Conservation (phyloP, 2,113 vertebrate species). For the Nycticorax nycticorax region DNA sequence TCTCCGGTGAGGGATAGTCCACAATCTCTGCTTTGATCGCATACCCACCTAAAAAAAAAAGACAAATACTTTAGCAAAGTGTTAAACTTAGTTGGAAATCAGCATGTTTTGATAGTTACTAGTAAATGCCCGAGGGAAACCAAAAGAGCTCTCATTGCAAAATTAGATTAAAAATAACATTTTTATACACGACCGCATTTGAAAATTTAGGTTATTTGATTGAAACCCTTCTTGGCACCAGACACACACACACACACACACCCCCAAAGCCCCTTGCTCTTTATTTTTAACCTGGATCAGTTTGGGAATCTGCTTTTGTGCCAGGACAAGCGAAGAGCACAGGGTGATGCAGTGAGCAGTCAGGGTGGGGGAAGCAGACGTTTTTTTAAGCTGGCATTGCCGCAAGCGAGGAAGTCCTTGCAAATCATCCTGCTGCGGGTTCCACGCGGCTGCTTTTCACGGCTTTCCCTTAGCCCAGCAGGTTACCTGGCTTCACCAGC, state of each 20-base stretch:
- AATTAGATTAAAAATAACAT: not conserved
- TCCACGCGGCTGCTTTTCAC: rapidly evolving
- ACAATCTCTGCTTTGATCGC: rapidly evolving
- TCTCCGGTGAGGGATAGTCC: not conserved
- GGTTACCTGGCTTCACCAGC: not conserved
- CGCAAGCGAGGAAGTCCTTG: not conserved
- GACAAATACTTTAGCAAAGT: not conserved
- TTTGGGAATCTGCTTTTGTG: not conserved
- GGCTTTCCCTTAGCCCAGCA: not conserved
- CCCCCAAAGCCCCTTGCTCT: not conserved
- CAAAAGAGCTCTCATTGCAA: not conserved
- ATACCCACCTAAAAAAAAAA: not conserved
- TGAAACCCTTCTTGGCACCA: not conserved
- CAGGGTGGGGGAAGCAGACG: not conserved
- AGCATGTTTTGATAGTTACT: not conserved
- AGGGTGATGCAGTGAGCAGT: not conserved
- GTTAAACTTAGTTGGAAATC: not conserved
- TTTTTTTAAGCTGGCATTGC: not conserved
- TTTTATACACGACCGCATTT: not conserved
- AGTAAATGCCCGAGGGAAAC: not conserved
- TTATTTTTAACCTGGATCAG: not conserved
- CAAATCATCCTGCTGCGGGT: not conserved
- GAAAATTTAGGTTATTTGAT: not conserved
- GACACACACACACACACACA: not conserved
- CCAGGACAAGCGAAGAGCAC: not conserved